Evolutionary conservation across 2,113 vertebrate species (phyloP).

Genomic region (Nothocercus nigrocapillus): DNA sequence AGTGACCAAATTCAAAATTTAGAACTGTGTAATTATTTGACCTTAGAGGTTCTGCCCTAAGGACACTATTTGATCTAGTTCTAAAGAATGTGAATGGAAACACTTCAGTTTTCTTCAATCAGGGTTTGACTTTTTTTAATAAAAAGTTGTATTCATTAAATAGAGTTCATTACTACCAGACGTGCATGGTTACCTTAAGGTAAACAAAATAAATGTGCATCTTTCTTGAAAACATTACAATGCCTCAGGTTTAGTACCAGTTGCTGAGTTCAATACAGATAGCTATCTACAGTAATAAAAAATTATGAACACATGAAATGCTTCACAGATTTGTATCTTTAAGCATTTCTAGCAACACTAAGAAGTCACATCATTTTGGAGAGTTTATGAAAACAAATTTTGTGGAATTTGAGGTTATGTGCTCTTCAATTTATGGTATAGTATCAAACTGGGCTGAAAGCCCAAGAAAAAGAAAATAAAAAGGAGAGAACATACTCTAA

Average conservation of each 20-base stretch:
- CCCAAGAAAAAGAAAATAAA: background rate
- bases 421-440: background rate
- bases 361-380: background rate
- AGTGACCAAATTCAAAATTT: background rate
- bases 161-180: no score
- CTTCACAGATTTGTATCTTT: background rate
- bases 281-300: no score
- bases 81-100: background rate
- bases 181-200: background rate
- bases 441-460: background rate
- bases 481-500: background rate
- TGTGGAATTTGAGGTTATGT: background rate
- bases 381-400: background rate
- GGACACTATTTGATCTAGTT: background rate
- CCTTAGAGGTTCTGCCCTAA: background rate
- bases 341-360: background rate
- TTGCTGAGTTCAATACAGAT: background rate
- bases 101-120: background rate
- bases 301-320: background rate
- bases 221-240: background rate
- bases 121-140: background rate
- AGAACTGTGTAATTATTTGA: background rate
- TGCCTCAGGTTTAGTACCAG: background rate
- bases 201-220: background rate
- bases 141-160: background rate